Evolutionary conservation across 2,888 invertebrate genomes (phyloP).

Genomic region (Rhingia campestris): DNA sequence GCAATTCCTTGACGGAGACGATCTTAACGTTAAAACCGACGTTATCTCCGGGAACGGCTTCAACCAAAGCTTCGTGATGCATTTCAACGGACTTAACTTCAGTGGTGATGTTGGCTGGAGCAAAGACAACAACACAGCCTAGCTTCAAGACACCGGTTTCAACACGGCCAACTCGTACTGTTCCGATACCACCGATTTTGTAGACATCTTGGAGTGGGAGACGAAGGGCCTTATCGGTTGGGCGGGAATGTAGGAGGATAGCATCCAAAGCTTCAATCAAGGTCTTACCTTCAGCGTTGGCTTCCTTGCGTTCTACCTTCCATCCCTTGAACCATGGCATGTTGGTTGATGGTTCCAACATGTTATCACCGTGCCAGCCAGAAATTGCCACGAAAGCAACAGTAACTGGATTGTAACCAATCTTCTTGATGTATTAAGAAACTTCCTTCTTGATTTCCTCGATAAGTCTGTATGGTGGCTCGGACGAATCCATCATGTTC

Average conservation of each 20-base stretch:
- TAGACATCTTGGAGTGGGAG: no score
- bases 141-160: no score
- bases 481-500: conserved; percentile 99
- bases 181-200: no score
- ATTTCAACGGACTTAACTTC: conserved; percentile 99
- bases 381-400: conserved; percentile 99
- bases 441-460: conserved; percentile 99
- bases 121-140: no score
- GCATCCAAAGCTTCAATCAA: conserved; percentile 98
- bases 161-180: no score
- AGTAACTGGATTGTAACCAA: conserved; percentile 98
- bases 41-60: conserved; percentile 99
- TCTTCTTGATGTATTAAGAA: conserved; percentile 98
- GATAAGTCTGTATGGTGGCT: conserved; percentile 98
- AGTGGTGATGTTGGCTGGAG: conserved; percentile 97
- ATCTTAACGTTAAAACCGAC: conserved; percentile 99
- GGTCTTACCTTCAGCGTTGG: conserved; percentile 96
- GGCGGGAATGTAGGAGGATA: conserved; percentile 96
- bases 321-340: conserved; percentile 99
- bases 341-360: conserved; percentile 97
- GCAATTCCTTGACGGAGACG: conserved; percentile 99
- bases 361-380: conserved; percentile 99
- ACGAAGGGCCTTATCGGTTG: no score
- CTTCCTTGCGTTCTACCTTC: conserved; percentile 96
- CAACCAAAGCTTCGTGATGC: conserved; percentile 99